Conservation (phyloP, 2,113 vertebrate species). For the Fulica atra region DNA sequence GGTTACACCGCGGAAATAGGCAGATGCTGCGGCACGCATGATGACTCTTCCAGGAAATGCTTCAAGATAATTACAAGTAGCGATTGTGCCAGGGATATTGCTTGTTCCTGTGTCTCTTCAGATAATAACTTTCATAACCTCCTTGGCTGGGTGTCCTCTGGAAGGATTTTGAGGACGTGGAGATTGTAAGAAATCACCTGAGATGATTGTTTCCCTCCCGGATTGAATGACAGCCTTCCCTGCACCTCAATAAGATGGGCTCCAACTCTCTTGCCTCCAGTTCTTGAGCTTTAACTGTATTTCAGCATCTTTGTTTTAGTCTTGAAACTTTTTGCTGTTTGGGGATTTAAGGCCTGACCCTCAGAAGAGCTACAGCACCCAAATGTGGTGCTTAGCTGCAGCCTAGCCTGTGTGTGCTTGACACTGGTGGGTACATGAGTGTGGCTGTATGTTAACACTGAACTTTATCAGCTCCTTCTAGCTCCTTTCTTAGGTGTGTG, state of each 20-base stretch:
- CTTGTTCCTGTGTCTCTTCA: background rate
- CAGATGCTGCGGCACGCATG: background rate
- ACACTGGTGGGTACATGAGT: fast-evolving
- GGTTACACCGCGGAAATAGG: background rate
- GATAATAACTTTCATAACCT: background rate
- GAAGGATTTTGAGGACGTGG: background rate
- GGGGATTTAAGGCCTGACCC: background rate
- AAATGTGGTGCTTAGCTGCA: background rate
- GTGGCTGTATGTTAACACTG: background rate
- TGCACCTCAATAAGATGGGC: background rate
- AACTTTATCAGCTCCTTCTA: background rate
- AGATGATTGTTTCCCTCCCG: background rate
- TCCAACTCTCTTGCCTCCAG: background rate
- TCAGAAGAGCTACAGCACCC: background rate
- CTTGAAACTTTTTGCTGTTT: background rate
- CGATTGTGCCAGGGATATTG: background rate
- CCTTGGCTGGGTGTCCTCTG: background rate
- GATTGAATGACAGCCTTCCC: background rate
- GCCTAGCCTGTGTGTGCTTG: background rate
- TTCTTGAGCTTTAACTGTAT: background rate
- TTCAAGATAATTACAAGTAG: background rate
- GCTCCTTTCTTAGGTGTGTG: background rate
- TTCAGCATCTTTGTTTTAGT: background rate
- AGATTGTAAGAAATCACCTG: background rate
- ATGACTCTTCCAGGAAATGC: background rate